phyloP scores from a whole-genome alignment of 2,888 invertebrate species.

The Onchidella celtica region DNA sequence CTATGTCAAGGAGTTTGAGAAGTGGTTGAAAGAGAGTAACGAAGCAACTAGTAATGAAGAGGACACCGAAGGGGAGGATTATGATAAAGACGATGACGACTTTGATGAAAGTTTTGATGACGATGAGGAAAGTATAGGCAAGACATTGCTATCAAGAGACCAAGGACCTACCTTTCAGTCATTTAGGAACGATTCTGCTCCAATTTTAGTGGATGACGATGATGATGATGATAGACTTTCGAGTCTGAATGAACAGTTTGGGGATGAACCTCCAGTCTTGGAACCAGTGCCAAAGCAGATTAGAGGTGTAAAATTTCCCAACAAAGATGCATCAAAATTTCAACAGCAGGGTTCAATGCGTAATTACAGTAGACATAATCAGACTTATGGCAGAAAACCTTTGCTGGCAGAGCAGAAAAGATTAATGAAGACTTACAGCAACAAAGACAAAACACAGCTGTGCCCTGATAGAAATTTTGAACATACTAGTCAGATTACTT shows the following conservation, averaged over 20 bases:
- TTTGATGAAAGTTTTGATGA: neutral
- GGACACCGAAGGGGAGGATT: neutral
- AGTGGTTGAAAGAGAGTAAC: constrained; percentile 10
- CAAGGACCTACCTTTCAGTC: no score
- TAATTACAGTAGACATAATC: constrained; percentile 1
- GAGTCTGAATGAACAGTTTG: constrained; percentile 20
- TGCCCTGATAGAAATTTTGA: no score
- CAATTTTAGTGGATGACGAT: constrained; percentile 42
- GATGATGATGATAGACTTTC: neutral
- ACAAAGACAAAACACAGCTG: constrained; percentile 13
- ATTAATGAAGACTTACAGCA: constrained; percentile 18
- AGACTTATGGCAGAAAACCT: neutral
- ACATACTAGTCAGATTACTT: neutral
- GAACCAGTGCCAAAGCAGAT: constrained; percentile 15
- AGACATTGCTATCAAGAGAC: no score
- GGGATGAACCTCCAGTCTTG: constrained; percentile 38
- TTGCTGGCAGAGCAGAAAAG: neutral
- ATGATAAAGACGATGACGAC: neutral
- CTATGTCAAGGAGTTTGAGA: constrained; percentile 31
- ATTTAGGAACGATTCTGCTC: constrained; percentile 1
- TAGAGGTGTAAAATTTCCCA: neutral
- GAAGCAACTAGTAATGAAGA: neutral
- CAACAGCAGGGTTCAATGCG: neutral
- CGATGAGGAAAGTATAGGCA: constrained; percentile 2
- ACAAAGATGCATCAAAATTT: neutral